A percentile compares a stretch with the other conserved stretches of the same genome.
Evolutionary conservation across 2,113 vertebrate genomes (phyloP).

Genomic region (Alectura lathami): DNA sequence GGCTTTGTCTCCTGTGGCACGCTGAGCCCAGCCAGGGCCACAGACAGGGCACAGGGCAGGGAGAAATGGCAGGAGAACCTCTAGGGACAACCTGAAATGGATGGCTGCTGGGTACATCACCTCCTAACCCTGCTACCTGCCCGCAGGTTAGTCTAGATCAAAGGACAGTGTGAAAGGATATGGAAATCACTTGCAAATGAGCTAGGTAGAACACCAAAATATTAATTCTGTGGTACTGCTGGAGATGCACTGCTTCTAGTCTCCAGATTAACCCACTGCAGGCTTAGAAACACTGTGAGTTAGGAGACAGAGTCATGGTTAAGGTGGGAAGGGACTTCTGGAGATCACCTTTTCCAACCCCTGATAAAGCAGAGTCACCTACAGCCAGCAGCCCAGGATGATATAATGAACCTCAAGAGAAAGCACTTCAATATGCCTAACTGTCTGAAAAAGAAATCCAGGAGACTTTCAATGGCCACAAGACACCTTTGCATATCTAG

Average conservation of each 20-base stretch:
- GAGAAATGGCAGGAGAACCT: not conserved
- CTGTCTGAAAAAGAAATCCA: not conserved
- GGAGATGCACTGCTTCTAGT: not conserved
- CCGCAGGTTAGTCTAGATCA: not conserved
- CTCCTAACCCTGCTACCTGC: not conserved
- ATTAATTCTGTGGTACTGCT: not conserved
- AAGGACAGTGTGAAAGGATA: not conserved
- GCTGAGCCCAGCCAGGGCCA: not conserved
- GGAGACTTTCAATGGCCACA: not conserved
- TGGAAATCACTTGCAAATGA: not conserved
- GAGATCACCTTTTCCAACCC: not conserved
- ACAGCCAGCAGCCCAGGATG: not conserved
- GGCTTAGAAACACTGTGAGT: not conserved
- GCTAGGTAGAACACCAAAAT: not conserved
- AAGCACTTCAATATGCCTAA: not conserved
- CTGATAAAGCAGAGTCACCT: not conserved
- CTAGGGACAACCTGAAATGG: not conserved
- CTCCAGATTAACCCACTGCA: not conserved
- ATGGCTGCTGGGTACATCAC: not conserved
- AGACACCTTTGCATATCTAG: not conserved
- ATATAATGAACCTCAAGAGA: not conserved
- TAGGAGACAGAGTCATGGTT: not conserved
- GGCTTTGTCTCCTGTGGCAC: constrained; percentile 59
- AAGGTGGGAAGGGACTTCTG: not conserved
- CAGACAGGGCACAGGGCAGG: constrained; percentile 2